phyloP scores from a whole-genome alignment of 1,140 invertebrate species.

The Aphis craccivora region DNA sequence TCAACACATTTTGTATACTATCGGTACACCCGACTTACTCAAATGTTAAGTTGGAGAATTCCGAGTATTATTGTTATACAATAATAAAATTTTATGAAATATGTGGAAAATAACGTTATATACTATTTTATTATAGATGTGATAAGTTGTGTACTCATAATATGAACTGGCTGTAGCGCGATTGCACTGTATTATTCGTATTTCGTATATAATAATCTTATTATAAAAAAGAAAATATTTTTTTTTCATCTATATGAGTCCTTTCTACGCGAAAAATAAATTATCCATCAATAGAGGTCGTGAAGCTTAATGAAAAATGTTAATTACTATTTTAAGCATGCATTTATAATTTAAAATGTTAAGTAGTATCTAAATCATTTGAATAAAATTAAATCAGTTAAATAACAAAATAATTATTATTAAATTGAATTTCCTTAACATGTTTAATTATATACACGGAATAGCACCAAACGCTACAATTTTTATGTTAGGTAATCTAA shows the following conservation, averaged over 20 bases:
- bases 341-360: no score
- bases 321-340: background rate
- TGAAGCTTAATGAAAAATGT: background rate
- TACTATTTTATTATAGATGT: background rate
- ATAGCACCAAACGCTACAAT: background rate
- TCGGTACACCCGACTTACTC: background rate
- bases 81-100: no score
- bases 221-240: background rate
- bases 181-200: background rate
- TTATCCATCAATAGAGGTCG: background rate
- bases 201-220: background rate
- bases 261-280: background rate
- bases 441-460: background rate
- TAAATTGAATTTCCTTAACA: background rate
- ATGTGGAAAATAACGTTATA: background rate
- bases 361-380: background rate
- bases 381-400: background rate
- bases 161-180: background rate
- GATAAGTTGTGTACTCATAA: background rate
- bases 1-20: background rate
- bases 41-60: background rate
- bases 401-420: background rate
- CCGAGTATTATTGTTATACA: background rate
- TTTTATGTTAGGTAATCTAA: background rate
- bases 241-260: background rate